Conservation (phyloP, 2,113 vertebrate genomes). For the Tursiops truncatus region DNA sequence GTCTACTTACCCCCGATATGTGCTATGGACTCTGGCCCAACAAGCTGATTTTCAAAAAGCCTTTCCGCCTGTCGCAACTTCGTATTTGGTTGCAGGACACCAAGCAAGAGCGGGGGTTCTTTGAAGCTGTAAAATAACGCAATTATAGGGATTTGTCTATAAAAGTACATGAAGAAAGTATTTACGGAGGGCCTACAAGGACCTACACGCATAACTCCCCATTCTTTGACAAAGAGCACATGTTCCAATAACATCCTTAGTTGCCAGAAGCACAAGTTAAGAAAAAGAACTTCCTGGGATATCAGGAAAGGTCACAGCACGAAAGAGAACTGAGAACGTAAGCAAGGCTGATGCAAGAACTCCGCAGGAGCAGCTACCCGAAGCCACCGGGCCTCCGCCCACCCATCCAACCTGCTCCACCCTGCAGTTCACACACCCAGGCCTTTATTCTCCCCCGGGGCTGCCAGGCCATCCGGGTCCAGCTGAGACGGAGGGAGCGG, state of each 20-base stretch:
- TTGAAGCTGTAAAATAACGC: conserved; percentile 87
- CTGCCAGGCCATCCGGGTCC: neutral
- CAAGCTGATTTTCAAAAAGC: conserved; percentile 91
- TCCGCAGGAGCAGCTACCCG: neutral
- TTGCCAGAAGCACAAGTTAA: conserved; percentile 20
- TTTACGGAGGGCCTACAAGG: neutral
- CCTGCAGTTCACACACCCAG: neutral
- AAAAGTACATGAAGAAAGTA: conserved; percentile 16
- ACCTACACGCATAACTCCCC: neutral
- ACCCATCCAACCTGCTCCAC: neutral
- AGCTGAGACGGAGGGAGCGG: neutral
- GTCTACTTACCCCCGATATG: conserved; percentile 91
- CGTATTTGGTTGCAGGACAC: conserved; percentile 90
- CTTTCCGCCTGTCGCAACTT: conserved; percentile 90
- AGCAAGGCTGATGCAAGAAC: neutral
- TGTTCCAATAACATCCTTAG: neutral
- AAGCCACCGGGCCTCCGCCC: neutral
- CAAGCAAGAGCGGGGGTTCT: conserved; percentile 91
- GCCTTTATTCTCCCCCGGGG: neutral
- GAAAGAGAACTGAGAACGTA: neutral
- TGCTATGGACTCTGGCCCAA: conserved; percentile 93
- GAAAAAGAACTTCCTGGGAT: neutral
- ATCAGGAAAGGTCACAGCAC: neutral
- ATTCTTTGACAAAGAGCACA: neutral
- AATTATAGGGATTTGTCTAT: conserved; percentile 10